Conservation (phyloP, 2,797 vertebrate species). For the Myotis myotis region DNA sequence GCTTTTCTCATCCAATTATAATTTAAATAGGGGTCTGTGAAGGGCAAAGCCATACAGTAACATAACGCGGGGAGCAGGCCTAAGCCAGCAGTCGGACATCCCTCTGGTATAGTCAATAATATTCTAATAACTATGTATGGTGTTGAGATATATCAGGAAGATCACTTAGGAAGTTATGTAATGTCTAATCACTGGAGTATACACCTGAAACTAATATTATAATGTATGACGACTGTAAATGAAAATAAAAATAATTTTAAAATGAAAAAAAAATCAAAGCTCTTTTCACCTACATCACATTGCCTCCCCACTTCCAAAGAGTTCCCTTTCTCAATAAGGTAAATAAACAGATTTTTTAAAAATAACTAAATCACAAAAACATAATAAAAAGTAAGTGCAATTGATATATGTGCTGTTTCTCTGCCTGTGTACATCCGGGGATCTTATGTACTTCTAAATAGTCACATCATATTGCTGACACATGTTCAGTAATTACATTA, state of each 20-base stretch:
- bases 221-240: background rate
- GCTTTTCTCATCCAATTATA: conserved; percentile 1
- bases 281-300: background rate
- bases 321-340: background rate
- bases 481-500: conserved; percentile 15
- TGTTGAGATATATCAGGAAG: background rate
- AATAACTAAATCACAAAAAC: conserved; percentile 29
- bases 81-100: too few relatives aligned
- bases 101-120: background rate
- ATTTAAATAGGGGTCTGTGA: background rate
- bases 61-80: too few relatives aligned
- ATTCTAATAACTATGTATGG: background rate
- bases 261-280: background rate
- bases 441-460: background rate
- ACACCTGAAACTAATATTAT: background rate
- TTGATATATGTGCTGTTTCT: background rate
- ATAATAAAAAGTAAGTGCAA: background rate
- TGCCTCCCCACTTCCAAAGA: background rate
- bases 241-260: background rate
- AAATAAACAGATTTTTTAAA: background rate
- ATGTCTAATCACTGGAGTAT: background rate
- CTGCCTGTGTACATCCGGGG: background rate
- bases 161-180: background rate
- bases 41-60: background rate
- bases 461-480: background rate